A percentile compares a stretch with the other conserved stretches of the same genome.
Conservation (phyloP, 2,113 vertebrate species). For the Aldabrachelys gigantea region DNA sequence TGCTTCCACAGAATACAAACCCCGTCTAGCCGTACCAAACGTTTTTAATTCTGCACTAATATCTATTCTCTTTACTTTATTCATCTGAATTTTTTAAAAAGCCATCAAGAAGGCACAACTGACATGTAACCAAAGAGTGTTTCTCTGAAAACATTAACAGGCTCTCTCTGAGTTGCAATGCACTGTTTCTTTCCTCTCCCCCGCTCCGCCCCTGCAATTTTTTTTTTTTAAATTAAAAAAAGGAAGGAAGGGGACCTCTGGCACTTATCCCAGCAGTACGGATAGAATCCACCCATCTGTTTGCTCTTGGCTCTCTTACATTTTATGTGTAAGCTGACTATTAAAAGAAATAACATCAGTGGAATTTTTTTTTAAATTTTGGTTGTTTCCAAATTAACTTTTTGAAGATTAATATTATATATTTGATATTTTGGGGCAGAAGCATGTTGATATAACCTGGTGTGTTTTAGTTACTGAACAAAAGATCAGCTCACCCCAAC, state of each 20-base stretch:
- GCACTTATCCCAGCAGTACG: conserved; percentile 45
- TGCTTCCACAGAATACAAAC: not conserved
- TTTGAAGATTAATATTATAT: accelerated
- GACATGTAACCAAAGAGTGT: not conserved
- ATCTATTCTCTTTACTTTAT: not conserved
- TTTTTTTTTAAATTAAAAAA: not conserved
- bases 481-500: not conserved
- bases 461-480: conserved; percentile 13
- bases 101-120: not conserved
- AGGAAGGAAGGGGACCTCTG: conserved; percentile 54
- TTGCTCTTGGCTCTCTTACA: conserved; percentile 34
- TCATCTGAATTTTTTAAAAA: not conserved
- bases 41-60: not conserved
- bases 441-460: not conserved
- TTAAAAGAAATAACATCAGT: conserved; percentile 56
- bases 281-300: conserved; percentile 54
- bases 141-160: not conserved
- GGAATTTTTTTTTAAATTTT: accelerated
- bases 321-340: conserved; percentile 10
- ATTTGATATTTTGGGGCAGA: not conserved
- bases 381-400: not conserved
- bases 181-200: not conserved
- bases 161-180: not conserved
- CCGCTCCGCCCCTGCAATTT: not conserved
- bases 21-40: not conserved